phyloP scores from a whole-genome alignment of 2,888 invertebrate genomes.

The Eristalis intricaria region DNA sequence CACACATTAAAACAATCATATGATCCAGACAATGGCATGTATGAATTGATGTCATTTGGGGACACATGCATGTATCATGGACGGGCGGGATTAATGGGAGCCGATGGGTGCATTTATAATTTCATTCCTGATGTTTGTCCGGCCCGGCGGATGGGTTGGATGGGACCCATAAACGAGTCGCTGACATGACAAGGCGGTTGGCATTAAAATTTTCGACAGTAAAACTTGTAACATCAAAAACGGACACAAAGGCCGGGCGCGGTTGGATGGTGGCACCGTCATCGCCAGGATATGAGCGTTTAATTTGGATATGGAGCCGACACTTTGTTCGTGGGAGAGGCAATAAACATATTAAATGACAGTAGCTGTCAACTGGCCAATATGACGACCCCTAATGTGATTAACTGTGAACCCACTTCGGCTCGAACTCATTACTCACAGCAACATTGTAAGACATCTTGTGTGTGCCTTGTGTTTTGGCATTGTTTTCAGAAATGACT shows the following conservation, averaged over 20 bases:
- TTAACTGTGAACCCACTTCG: neutral
- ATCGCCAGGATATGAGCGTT: slow-evolving; percentile 35
- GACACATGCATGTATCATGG: slow-evolving; percentile 33
- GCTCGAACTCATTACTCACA: neutral
- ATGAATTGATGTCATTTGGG: slow-evolving; percentile 64
- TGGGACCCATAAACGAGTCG: slow-evolving; percentile 54
- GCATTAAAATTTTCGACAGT: slow-evolving; percentile 58
- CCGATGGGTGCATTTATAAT: slow-evolving; percentile 63
- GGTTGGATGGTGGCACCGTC: neutral
- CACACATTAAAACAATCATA: slow-evolving; percentile 35
- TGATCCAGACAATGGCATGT: slow-evolving; percentile 59
- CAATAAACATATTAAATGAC: neutral
- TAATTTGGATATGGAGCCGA: slow-evolving; percentile 43
- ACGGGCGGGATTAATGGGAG: slow-evolving; percentile 22
- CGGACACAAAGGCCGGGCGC: slow-evolving; percentile 16
- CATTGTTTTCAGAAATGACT: neutral
- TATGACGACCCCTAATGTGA: neutral
- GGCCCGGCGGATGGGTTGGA: neutral
- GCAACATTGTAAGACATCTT: neutral
- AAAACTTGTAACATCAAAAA: slow-evolving; percentile 39
- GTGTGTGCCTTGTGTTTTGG: neutral
- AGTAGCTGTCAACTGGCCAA: neutral
- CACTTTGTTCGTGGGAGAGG: neutral
- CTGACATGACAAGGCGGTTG: slow-evolving; percentile 66
- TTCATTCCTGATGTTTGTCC: slow-evolving; percentile 13